Conservation (phyloP, 2,113 vertebrate species). For the Regulus satrapa region DNA sequence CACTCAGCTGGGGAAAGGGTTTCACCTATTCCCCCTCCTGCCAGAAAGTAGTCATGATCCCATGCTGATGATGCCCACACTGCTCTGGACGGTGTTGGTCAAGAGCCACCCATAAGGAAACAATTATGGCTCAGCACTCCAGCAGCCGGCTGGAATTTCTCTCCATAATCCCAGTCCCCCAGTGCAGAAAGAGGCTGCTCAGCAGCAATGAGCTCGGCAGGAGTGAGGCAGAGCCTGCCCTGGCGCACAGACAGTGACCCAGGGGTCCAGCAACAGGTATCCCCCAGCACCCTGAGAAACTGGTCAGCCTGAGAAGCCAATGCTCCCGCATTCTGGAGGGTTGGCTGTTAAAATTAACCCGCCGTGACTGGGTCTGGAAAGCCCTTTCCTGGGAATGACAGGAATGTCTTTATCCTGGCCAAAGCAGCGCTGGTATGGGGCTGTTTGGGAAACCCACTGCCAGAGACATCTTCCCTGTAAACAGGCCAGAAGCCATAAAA, state of each 20-base stretch:
- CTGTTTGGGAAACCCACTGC: background rate
- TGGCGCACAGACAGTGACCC: fast-evolving
- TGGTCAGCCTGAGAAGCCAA: fast-evolving
- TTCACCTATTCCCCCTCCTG: background rate
- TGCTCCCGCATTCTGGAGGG: background rate
- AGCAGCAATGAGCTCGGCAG: fast-evolving
- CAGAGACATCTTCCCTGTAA: background rate
- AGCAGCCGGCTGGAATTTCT: background rate
- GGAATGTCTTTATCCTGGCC: slow-evolving; percentile 48
- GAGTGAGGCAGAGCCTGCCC: background rate
- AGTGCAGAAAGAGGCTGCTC: background rate
- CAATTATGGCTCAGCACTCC: background rate
- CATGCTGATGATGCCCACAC: fast-evolving
- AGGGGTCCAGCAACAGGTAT: background rate
- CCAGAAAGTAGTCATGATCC: background rate
- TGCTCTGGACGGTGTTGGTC: background rate
- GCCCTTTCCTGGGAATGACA: slow-evolving; percentile 42
- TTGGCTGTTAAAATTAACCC: background rate
- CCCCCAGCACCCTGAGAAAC: background rate
- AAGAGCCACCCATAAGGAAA: slow-evolving; percentile 26
- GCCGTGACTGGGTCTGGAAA: background rate
- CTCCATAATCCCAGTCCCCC: background rate
- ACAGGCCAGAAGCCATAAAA: slow-evolving; percentile 21
- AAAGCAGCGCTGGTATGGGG: background rate
- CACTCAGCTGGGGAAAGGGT: fast-evolving